Evolutionary conservation across 2,113 vertebrate genomes (phyloP), one percentile per base, ranked within the genome.

Genomic region (Brachypteracias leptosomus): DNA sequence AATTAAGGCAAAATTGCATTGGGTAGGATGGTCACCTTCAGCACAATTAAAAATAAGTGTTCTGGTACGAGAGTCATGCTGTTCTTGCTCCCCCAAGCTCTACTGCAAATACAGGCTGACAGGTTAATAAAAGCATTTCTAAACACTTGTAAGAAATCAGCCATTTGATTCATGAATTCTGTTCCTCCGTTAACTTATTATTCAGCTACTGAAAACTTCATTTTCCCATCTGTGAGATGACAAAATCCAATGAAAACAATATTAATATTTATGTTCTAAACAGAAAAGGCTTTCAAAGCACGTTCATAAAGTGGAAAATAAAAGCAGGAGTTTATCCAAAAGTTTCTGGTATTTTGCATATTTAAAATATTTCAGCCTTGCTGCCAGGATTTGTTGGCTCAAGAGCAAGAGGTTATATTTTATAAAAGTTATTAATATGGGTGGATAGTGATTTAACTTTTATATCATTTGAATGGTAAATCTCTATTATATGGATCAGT

Each of bases 261-360:
- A 96, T 90, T 93, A 90, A 85, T 81, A 93, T 95, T 96, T 85
- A 91, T 95, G 58, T 66, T 94, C 78, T 74, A 87, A 74, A 90
- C 7, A 44, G 55, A 88, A 94, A 81, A 85, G 10, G 33, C 54
- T 88, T 94, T 91, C 58, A 76, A 95, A 88, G 72, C 67, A 67
- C 1, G 1, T 91, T 82, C 71, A 76, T 61, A 49, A 88, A 66
- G 49, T 52, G 29, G 68, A 93, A 93, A 94, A 84, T 58, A 93
- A 92, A 95, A 87, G 38, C 36, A 75, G 24, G 70, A 71, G 9
- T 66, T 63, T 76, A 71, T 83, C 70, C 77, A 89, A 91, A 92
- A 89, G 75, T 93, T 89, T 70, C 63, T 89, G 67, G 57, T 24
- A 51, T 83, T 73, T 65, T 73, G 22, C 15, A 57, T 71, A 77